Evolutionary conservation across 30 jellyfish, hydroid and myxozoan genomes (phyloP), one percentile per base, ranked within the genome.

Genomic region (Hydractinia echinata): DNA sequence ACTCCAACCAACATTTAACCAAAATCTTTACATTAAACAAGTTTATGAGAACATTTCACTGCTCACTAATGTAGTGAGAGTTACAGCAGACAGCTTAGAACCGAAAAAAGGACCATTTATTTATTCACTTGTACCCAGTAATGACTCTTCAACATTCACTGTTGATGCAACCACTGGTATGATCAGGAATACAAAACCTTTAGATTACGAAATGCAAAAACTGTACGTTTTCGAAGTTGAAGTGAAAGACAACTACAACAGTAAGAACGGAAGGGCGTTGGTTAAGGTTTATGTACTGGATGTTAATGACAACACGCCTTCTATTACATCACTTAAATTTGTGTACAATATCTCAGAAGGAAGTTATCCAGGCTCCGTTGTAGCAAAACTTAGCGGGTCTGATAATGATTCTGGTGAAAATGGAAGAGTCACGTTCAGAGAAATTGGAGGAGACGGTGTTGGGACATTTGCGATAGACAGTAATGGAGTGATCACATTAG

Each of bases 381-480:
- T 87, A 8, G 84, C 68, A 4, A 52, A 44, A 11, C 76, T 82
- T 7, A 30, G 30, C 15, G 94, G 85, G 5, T 56, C 83, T 21
- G 96, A 87, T 76, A 51, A 19, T 6, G 96, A 87, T 52, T 74
- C 95, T n/a, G 89, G 79, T 5, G 54, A 64, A 20, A 87, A 87
- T 69, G 95, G 85, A 5, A 21, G 55, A 8, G 60, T 76, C 16
- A 44, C 62, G 39, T 83, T 62, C 81, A 61, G 67, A 14, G 73
- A 52, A 20, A 76, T 69, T 7, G 78, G 85, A 39, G 96, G 94
- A 10, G 95, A 87, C 55, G 83, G 88, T 16, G 67, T 76, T 51
- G 61, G 54, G 10, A 73, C 66, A 15, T 87, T 87, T 62, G 54
- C 73, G 15, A 76, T 87, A 48, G 70, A 74, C 61, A 62, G 81